Conservation (phyloP, 2,113 vertebrate genomes). For the Odocoileus hemionus region DNA sequence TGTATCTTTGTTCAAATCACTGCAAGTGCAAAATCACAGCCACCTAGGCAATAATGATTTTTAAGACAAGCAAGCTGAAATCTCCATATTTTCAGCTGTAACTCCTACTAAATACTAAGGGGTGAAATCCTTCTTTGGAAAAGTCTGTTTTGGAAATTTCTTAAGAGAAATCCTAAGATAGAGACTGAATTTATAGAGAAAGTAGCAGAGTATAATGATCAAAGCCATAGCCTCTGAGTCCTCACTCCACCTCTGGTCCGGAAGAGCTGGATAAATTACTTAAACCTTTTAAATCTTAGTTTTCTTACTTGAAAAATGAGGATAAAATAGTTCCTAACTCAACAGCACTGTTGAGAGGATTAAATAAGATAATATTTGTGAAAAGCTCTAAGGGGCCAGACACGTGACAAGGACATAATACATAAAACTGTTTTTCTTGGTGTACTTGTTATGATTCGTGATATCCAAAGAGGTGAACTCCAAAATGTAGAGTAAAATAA, state of each 20-base stretch:
- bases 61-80: background rate
- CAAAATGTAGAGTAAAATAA: background rate
- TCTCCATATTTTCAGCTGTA: background rate
- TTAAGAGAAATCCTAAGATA: background rate
- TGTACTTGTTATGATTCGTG: background rate
- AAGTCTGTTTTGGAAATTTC: background rate
- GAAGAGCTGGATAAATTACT: background rate
- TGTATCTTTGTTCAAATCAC: background rate
- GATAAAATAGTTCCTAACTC: background rate
- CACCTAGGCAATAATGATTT: background rate
- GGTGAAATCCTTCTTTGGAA: background rate
- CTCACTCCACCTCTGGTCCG: background rate
- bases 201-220: accelerated
- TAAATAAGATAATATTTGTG: background rate
- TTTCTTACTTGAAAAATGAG: background rate
- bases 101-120: background rate
- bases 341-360: background rate
- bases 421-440: background rate
- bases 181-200: background rate
- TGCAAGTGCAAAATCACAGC: background rate
- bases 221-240: background rate
- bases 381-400: background rate
- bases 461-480: background rate
- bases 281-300: background rate
- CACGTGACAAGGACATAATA: background rate